These are phyloP conservation scores for Chlorops oryzae DNA, from an alignment of 1,140 invertebrate species.

Conservation along the genomic window DNA sequence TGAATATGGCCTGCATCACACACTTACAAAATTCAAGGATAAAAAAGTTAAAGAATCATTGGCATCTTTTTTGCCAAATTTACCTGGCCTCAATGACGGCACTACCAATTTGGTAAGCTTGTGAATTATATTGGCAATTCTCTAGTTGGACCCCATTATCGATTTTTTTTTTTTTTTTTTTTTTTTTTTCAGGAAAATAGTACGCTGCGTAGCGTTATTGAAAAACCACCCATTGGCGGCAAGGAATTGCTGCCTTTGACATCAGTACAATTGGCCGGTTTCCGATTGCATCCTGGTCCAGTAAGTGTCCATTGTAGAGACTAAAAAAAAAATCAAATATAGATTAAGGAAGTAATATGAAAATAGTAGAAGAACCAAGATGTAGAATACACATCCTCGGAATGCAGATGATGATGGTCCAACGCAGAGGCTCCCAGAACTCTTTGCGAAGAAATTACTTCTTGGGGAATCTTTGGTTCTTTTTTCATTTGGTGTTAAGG, in stretches of 20 bases:
- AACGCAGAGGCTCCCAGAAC: no score
- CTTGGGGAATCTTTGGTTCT: no score
- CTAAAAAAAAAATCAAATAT: neutral
- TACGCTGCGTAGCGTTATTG: slow-evolving; percentile 88
- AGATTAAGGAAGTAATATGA: neutral
- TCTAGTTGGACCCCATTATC: no score
- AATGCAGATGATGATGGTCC: no score
- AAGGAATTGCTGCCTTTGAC: slow-evolving; percentile 88
- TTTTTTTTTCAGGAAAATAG: slow-evolving; percentile 60
- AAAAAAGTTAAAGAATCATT: slow-evolving; percentile 93
- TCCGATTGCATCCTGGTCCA: slow-evolving; percentile 91
- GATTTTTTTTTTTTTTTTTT: slow-evolving; percentile 2
- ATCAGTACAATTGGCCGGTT: slow-evolving; percentile 84
- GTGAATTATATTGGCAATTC: slow-evolving; percentile 1
- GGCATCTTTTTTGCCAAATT: slow-evolving; percentile 88
- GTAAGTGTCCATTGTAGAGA: slow-evolving; percentile 55
- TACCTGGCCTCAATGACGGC: slow-evolving; percentile 90
- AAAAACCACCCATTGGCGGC: slow-evolving; percentile 92
- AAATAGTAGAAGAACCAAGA: no score
- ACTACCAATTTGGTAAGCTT: slow-evolving; percentile 69
- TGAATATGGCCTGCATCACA: slow-evolving; percentile 92
- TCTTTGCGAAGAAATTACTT: no score
- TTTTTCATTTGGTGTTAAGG: no score
- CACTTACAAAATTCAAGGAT: slow-evolving; percentile 97
- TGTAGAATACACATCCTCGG: no score